Conservation (phyloP, 2,797 vertebrate species). For the Labeo calbasu region DNA sequence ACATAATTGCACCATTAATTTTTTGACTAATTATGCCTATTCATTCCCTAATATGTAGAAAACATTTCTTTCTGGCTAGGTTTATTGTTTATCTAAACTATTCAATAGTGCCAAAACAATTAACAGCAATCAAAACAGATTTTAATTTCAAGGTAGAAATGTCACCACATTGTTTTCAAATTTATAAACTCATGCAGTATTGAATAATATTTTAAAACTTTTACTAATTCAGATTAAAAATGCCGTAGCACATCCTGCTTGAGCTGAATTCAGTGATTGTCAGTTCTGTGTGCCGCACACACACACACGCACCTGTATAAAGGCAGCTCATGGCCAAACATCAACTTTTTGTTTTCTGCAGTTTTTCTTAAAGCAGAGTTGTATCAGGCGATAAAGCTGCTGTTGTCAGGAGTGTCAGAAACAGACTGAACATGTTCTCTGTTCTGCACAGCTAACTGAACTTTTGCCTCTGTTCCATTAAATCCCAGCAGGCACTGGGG, state of each 20-base stretch:
- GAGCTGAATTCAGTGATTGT: background rate
- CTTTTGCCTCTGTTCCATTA: slow-evolving; percentile 28
- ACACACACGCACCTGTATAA: background rate
- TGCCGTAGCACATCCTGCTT: background rate
- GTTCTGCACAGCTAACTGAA: slow-evolving; percentile 26
- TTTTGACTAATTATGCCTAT: slow-evolving; percentile 11
- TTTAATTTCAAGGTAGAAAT: background rate
- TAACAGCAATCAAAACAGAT: background rate
- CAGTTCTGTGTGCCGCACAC: background rate
- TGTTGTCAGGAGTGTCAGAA: slow-evolving; percentile 20
- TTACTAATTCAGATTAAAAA: background rate
- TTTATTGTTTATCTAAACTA: background rate
- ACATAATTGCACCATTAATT: background rate
- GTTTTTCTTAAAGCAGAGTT: background rate
- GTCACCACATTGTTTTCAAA: background rate
- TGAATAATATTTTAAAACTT: background rate
- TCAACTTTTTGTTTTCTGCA: background rate
- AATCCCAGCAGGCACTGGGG: slow-evolving; percentile 39
- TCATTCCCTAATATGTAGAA: background rate
- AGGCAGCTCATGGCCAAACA: background rate
- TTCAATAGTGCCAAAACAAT: background rate
- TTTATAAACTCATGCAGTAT: background rate
- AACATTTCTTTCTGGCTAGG: background rate
- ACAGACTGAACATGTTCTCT: slow-evolving; percentile 26
- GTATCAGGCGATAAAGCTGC: background rate